Evolutionary conservation across 2,113 vertebrate species (phyloP).

Genomic region (Mobula birostris): DNA sequence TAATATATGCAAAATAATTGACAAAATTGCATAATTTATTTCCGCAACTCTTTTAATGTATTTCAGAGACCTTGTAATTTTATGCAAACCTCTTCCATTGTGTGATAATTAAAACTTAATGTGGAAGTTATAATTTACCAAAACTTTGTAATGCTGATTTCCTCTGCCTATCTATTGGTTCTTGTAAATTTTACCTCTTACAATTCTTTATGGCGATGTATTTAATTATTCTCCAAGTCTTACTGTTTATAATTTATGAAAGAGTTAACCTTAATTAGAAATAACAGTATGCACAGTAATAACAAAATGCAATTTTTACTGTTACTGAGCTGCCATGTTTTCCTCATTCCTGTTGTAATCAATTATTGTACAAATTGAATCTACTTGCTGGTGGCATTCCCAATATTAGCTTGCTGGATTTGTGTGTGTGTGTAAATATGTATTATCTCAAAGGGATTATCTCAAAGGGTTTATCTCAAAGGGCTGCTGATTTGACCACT

Average conservation of each 20-base stretch:
- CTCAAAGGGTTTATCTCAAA: too few relatives aligned
- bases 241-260: constrained; percentile 42
- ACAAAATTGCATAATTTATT: constrained; percentile 4
- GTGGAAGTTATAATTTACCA: not conserved
- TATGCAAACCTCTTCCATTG: not conserved
- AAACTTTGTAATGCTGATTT: not conserved
- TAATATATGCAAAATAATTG: not conserved
- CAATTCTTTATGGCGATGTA: constrained; percentile 40
- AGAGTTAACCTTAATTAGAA: constrained; percentile 35
- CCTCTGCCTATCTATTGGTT: constrained; percentile 35
- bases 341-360: not conserved
- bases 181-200: constrained; percentile 35
- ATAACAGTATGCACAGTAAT: constrained; percentile 37
- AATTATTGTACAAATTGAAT: not conserved
- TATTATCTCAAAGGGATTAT: too few relatives aligned
- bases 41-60: not conserved
- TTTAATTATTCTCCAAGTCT: constrained; percentile 40
- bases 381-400: not conserved
- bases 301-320: too few relatives aligned
- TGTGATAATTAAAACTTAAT: not conserved
- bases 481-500: too few relatives aligned
- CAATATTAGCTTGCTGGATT: not conserved
- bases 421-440: too few relatives aligned
- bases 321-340: not conserved
- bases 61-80: not conserved